A percentile compares a stretch with the other conserved stretches of the same genome.
Conservation (phyloP, 2,113 vertebrate genomes). For the Xyliphius kryptos region DNA sequence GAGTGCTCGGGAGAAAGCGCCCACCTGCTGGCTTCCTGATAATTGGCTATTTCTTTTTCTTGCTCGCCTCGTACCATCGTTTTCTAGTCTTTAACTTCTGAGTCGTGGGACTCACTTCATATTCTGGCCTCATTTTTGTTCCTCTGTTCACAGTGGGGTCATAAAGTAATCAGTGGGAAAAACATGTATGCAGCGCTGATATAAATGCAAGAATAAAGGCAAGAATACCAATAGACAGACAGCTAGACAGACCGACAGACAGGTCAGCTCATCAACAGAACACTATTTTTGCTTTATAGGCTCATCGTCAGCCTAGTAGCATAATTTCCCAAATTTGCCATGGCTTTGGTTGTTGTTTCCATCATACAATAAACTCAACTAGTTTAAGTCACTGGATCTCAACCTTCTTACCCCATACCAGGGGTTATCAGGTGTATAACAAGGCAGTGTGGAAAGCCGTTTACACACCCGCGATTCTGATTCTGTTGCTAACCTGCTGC, state of each 20-base stretch:
- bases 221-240: too few relatives aligned
- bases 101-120: constrained; percentile 25
- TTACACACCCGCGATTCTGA: constrained; percentile 8
- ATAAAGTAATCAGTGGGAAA: too few relatives aligned
- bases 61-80: constrained; percentile 43
- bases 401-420: neutral
- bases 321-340: too few relatives aligned
- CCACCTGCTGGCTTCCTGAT: constrained; percentile 70
- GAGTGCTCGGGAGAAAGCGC: constrained; percentile 51
- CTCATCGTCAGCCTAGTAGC: too few relatives aligned
- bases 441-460: neutral
- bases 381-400: too few relatives aligned
- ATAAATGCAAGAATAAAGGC: too few relatives aligned
- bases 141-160: neutral
- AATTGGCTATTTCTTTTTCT: constrained; percentile 69
- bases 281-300: too few relatives aligned
- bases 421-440: neutral
- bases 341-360: too few relatives aligned
- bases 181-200: too few relatives aligned
- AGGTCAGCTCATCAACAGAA: too few relatives aligned
- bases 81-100: constrained; percentile 53
- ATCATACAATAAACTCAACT: too few relatives aligned
- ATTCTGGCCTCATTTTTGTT: neutral
- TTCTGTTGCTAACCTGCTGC: constrained; percentile 12
- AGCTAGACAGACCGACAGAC: too few relatives aligned